Evolutionary conservation across 2,888 invertebrate species (phyloP), one percentile per base, ranked within the genome.

Genomic region (Taenaris catops): DNA sequence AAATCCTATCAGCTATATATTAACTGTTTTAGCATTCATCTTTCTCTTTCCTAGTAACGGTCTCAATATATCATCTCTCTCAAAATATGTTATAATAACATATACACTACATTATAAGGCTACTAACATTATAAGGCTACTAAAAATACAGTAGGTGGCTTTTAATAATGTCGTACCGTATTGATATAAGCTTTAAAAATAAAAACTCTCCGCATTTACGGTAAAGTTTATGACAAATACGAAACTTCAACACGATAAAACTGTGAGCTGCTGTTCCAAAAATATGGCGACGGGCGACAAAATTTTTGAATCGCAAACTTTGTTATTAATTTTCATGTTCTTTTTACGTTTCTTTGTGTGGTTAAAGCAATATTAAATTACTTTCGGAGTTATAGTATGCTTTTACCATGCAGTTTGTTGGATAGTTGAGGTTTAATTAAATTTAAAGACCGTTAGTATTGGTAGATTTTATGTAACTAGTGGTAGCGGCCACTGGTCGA

Each of bases 311-410:
- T 36, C 25, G 16, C 17, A 26, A 43, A 33, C 32, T 42, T 36
- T 39, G 39, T 39, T 40, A 43, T 46, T 45, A 41, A 41, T 41
- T 41, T 41, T 45, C 36, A 35, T 34, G 33, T 38, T 14, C 34
- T 43, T 46, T 43, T 43, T 46, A 46, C 29, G 35, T 28, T 43
- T 40, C 26, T 35, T 33, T 35, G 33, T 34, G 34, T 35, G 43
- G 33, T 33, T 35, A 18, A 17, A 23, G 32, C 25, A 23, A 29
- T 46, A 46, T 46, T 40, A 42, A 51, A 47, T 42, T 46, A 45
- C 45, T 47, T 46, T 16, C 25, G 26, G 26, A 28, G 9, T 35
- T 35, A 28, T 8, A 28, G 18, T 24, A 28, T 28, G 28, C 34
- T 34, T 35, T 34, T 9, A 25, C 8, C 20, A 8, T 24, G 8